Conservation (phyloP, 2,113 vertebrate genomes). For the Rhodinocichla rosea region DNA sequence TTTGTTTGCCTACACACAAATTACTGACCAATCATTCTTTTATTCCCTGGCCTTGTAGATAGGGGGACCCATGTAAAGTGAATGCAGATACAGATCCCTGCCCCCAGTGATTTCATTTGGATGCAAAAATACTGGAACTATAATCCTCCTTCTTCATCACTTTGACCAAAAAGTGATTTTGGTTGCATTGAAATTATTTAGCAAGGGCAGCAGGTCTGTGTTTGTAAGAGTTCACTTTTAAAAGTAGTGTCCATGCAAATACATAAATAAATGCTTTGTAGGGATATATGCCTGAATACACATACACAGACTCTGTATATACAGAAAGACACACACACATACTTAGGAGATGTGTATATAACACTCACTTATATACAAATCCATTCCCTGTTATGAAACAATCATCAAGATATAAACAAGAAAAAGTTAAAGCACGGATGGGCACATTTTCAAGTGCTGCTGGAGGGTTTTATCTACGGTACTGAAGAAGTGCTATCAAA, state of each 20-base stretch:
- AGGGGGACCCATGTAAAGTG: conserved; percentile 2
- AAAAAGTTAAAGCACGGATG: background rate
- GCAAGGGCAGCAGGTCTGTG: background rate
- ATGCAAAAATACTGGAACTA: background rate
- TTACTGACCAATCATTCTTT: background rate
- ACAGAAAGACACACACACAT: conserved; percentile 13
- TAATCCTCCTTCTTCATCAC: background rate
- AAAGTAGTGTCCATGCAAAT: background rate
- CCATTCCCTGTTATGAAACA: conserved; percentile 30
- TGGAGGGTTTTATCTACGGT: conserved; percentile 32
- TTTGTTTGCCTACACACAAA: background rate
- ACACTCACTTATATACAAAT: conserved; percentile 46
- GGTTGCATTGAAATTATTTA: background rate
- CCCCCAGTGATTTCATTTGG: background rate
- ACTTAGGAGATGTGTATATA: conserved; percentile 33
- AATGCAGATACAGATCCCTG: background rate
- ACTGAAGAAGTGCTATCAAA: conserved; percentile 50
- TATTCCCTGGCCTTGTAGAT: conserved; percentile 16
- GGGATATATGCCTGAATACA: background rate
- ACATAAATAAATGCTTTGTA: background rate
- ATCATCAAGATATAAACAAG: conserved; percentile 58
- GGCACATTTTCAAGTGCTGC: conserved; percentile 38
- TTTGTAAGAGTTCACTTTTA: background rate
- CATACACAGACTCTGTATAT: background rate
- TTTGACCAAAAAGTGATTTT: background rate